These are phyloP conservation scores for Columbina picui DNA, from an alignment of 2,113 vertebrate genomes.

Conservation along the genomic window DNA sequence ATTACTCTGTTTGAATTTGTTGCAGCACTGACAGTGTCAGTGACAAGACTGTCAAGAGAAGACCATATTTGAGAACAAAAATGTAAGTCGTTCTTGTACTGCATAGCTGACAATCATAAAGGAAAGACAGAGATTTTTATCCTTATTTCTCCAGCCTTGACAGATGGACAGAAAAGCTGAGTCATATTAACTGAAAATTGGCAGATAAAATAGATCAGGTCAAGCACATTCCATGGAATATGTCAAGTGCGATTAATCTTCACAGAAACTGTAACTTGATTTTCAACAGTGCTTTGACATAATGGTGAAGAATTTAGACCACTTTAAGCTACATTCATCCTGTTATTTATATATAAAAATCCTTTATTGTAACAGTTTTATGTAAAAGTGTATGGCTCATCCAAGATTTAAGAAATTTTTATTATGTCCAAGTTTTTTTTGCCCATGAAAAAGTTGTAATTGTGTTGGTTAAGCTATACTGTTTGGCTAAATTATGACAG, in stretches of 20 bases:
- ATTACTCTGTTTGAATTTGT: not conserved
- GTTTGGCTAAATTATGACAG: not conserved
- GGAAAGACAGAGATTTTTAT: not conserved
- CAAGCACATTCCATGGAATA: not conserved
- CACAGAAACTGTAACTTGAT: not conserved
- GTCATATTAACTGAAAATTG: not conserved
- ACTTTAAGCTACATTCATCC: not conserved
- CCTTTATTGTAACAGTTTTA: not conserved
- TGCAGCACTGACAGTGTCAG: not conserved
- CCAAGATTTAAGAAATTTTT: not conserved
- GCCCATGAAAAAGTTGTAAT: not conserved
- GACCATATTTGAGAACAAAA: not conserved
- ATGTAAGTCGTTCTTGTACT: not conserved
- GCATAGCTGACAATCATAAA: not conserved
- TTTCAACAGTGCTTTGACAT: not conserved
- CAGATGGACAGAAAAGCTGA: not conserved
- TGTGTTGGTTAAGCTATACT: not conserved
- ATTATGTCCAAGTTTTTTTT: not conserved
- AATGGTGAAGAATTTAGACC: not conserved
- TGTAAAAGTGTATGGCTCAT: not conserved
- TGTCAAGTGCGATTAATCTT: not conserved
- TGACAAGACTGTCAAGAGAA: not conserved
- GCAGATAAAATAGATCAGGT: not conserved
- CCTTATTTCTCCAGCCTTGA: not conserved
- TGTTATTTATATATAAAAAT: not conserved